phyloP scores from a whole-genome alignment of 2,797 vertebrate species.

The Mustela erminea region DNA sequence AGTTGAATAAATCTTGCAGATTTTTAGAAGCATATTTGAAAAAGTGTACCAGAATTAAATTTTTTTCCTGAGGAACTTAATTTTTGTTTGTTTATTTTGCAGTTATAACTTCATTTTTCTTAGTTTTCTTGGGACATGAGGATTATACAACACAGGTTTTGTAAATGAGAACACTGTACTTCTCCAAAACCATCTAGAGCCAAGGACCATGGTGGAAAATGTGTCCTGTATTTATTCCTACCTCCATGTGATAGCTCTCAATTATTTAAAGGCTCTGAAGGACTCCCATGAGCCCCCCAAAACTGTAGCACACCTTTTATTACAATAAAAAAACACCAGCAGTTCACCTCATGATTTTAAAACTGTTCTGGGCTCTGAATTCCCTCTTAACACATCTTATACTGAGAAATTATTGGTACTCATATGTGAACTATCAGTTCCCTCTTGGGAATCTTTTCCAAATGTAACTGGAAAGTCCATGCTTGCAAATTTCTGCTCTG shows the following conservation, averaged over 20 bases:
- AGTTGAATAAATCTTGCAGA: slow-evolving; percentile 47
- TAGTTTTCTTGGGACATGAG: neutral
- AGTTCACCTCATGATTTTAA: neutral
- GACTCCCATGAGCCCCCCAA: neutral
- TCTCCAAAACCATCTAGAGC: neutral
- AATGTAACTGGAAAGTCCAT: neutral
- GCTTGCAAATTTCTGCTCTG: neutral
- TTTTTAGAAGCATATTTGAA: slow-evolving; percentile 43
- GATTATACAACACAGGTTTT: slow-evolving; percentile 1
- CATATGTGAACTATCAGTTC: neutral
- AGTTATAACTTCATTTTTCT: slow-evolving; percentile 49
- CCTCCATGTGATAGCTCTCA: neutral
- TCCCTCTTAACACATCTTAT: neutral
- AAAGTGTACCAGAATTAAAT: neutral
- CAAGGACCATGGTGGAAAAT: neutral
- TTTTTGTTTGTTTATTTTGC: slow-evolving; percentile 15
- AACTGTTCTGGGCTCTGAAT: neutral
- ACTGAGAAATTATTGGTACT: neutral
- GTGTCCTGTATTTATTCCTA: neutral
- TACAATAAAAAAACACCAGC: neutral
- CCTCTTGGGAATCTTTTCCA: neutral
- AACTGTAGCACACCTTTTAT: neutral
- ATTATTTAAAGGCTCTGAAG: neutral
- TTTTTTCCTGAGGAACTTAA: slow-evolving; percentile 39
- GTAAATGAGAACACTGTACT: neutral